Evolutionary conservation across 1,140 invertebrate species (phyloP).

Genomic region (Cydia amplana): DNA sequence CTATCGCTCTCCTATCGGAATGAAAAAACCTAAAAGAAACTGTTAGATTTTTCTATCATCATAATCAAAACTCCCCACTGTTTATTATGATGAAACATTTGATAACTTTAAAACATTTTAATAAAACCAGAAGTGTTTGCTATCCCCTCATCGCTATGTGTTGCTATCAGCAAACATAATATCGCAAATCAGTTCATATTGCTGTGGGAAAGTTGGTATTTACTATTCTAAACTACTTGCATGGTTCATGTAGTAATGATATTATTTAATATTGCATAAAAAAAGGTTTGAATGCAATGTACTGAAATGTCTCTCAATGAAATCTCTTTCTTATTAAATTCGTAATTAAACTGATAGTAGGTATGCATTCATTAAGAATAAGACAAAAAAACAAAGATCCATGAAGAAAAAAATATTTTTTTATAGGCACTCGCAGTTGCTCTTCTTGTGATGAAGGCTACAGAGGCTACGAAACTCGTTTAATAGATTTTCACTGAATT

Average conservation of each 20-base stretch:
- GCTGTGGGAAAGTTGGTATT: conserved; percentile 17
- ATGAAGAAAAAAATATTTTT: too few species aligned
- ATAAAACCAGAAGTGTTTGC: conserved; percentile 10
- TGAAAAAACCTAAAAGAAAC: not conserved
- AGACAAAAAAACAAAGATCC: too few species aligned
- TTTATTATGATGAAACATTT: not conserved
- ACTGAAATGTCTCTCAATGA: too few species aligned
- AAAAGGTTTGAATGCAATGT: too few species aligned
- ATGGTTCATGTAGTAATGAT: not conserved
- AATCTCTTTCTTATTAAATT: too few species aligned
- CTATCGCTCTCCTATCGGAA: too few species aligned
- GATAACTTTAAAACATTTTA: conserved; percentile 10
- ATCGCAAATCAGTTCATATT: conserved; percentile 17
- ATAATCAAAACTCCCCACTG: conserved; percentile 4
- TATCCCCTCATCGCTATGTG: not conserved
- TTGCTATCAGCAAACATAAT: conserved; percentile 9
- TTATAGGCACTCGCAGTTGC: too few species aligned
- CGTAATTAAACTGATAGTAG: too few species aligned
- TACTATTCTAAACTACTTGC: not conserved
- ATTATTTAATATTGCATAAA: not conserved
- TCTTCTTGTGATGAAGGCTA: too few species aligned
- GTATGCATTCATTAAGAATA: too few species aligned
- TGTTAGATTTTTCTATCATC: not conserved
- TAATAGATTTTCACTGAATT: too few species aligned
- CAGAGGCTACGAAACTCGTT: too few species aligned